A percentile compares a stretch with the other conserved stretches of the same genome.
These are phyloP conservation scores for Sipha maydis DNA, from an alignment of 2,888 invertebrate genomes.

Conservation along the genomic window DNA sequence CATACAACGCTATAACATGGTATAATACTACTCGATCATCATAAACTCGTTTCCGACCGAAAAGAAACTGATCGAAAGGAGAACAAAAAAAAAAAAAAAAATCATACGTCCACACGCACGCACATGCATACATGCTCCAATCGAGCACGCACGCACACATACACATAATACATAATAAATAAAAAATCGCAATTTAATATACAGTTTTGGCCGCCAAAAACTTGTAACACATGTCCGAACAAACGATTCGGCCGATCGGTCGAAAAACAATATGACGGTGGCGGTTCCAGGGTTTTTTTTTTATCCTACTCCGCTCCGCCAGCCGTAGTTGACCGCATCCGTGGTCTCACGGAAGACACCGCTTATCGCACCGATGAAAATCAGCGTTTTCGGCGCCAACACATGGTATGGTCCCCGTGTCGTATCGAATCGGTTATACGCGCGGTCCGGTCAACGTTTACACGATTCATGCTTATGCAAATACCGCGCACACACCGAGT, in stretches of 20 bases:
- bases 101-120: no score
- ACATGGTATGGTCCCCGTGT: not conserved
- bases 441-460: constrained; percentile 19
- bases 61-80: not conserved
- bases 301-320: not conserved
- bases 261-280: constrained; percentile 44
- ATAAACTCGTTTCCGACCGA: constrained; percentile 47
- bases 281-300: not conserved
- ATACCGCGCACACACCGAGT: not conserved
- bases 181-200: constrained; percentile 55
- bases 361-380: constrained; percentile 19
- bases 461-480: constrained; percentile 41
- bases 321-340: constrained; percentile 3
- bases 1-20: no score
- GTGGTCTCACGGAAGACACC: not conserved
- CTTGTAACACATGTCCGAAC: constrained; percentile 55
- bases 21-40: constrained; percentile 28
- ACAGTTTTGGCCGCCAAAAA: constrained; percentile 25
- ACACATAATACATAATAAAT: constrained; percentile 22
- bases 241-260: constrained; percentile 32
- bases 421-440: not conserved
- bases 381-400: constrained; percentile 40
- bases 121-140: no score
- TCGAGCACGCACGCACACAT: not conserved
- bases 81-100: not conserved